Conservation (phyloP, 2,888 invertebrate genomes). For the Mycalesis mineus region DNA sequence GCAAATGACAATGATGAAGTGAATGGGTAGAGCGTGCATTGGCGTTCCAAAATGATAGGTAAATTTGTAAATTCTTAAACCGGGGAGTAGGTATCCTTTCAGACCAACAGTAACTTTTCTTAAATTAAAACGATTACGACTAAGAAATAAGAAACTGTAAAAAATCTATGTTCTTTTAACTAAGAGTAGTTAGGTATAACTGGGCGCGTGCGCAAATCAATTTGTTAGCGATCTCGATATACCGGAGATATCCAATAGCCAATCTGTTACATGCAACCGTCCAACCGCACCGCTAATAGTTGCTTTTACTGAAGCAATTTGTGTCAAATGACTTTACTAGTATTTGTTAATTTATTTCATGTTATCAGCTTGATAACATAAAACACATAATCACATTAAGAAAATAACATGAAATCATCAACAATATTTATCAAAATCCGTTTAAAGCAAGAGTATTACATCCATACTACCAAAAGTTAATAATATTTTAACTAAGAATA, state of each 20-base stretch:
- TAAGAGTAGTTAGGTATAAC: background rate
- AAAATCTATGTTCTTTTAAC: background rate
- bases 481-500: too few species aligned
- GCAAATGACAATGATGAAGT: too few species aligned
- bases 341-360: background rate
- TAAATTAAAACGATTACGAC: too few species aligned
- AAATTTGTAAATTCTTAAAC: too few species aligned
- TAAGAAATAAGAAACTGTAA: background rate
- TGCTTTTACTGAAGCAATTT: slow-evolving; percentile 9
- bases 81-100: too few species aligned
- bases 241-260: slow-evolving; percentile 37
- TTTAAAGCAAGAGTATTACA: too few species aligned
- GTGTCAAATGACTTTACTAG: slow-evolving; percentile 3
- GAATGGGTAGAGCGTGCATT: too few species aligned
- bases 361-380: background rate
- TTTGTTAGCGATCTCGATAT: slow-evolving; percentile 55
- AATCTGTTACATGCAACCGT: slow-evolving; percentile 3
- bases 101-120: too few species aligned
- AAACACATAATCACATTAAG: too few species aligned
- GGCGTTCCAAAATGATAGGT: too few species aligned
- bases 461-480: too few species aligned
- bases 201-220: slow-evolving; percentile 44
- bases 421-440: background rate
- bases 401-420: background rate
- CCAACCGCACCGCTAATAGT: slow-evolving; percentile 3